phyloP scores from a whole-genome alignment of 1,140 invertebrate species.

The Neotoxoptera formosana region DNA sequence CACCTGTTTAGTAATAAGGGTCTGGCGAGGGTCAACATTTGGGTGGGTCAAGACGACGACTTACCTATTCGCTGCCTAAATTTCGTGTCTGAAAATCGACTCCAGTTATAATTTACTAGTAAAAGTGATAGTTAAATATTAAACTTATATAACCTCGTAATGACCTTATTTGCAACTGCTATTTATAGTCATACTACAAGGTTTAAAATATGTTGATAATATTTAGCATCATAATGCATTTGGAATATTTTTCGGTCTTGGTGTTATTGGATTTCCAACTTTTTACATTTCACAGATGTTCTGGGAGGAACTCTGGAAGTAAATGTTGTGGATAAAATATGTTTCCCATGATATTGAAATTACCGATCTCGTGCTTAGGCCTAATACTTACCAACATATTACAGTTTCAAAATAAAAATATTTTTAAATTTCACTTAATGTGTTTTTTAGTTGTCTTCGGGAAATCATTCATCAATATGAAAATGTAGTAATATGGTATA shows the following conservation, averaged over 20 bases:
- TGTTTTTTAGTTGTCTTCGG: neutral
- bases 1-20: neutral
- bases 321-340: neutral
- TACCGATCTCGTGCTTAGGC: neutral
- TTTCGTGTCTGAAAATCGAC: neutral
- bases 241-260: neutral
- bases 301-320: neutral
- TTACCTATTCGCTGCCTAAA: neutral
- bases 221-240: neutral
- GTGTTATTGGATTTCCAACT: neutral
- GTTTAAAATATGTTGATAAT: neutral
- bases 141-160: constrained; percentile 16
- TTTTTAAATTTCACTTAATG: neutral
- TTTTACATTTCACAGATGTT: neutral
- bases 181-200: constrained; percentile 19
- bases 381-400: neutral
- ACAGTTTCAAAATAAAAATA: neutral
- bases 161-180: constrained; percentile 42
- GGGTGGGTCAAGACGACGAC: constrained; percentile 24
- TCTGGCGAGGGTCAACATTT: constrained; percentile 8
- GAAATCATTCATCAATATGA: neutral
- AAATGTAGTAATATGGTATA: neutral
- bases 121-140: constrained; percentile 23
- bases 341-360: neutral
- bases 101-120: neutral